Evolutionary conservation across 1,140 invertebrate species (phyloP).

Genomic region (Tyrophagus putrescentiae): DNA sequence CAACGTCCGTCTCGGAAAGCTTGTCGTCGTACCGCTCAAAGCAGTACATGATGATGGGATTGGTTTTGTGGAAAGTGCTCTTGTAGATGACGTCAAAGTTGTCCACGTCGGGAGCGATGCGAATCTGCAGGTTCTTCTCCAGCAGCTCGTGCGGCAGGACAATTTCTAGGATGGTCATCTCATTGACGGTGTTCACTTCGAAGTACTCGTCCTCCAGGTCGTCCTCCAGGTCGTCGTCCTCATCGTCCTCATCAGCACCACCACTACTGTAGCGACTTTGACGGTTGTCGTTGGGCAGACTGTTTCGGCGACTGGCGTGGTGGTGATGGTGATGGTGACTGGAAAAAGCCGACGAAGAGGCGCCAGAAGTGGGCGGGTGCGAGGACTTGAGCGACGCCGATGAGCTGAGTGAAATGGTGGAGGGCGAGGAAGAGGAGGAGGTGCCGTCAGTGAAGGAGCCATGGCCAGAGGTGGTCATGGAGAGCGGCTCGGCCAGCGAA

Average conservation of each 20-base stretch:
- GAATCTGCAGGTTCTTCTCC: slow-evolving; percentile 53
- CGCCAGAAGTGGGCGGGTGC: not conserved
- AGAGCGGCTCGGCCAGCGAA: not conserved
- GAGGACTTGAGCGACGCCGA: not conserved
- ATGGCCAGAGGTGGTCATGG: not conserved
- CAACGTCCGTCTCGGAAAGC: slow-evolving; percentile 42
- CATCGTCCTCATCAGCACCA: not conserved
- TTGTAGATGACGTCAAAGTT: slow-evolving; percentile 26
- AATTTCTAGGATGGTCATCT: slow-evolving; percentile 54
- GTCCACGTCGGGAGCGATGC: slow-evolving; percentile 48
- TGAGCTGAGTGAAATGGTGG: not conserved
- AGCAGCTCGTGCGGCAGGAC: slow-evolving; percentile 52
- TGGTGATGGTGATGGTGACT: not conserved
- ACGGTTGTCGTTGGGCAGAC: not conserved
- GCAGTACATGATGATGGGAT: slow-evolving; percentile 50
- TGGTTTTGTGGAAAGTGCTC: slow-evolving; percentile 35
- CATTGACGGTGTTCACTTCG: slow-evolving; percentile 36
- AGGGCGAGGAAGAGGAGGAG: no score
- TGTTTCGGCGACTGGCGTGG: not conserved
- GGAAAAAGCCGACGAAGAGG: not conserved
- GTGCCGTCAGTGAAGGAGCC: not conserved
- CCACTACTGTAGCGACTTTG: not conserved
- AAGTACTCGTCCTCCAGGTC: slow-evolving; percentile 5
- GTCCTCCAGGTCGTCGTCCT: slow-evolving; percentile 33
- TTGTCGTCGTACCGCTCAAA: slow-evolving; percentile 38